A percentile compares a stretch with the other conserved stretches of the same genome.
phyloP scores from a whole-genome alignment of 2,113 vertebrate species.

The Pygoscelis adeliae region DNA sequence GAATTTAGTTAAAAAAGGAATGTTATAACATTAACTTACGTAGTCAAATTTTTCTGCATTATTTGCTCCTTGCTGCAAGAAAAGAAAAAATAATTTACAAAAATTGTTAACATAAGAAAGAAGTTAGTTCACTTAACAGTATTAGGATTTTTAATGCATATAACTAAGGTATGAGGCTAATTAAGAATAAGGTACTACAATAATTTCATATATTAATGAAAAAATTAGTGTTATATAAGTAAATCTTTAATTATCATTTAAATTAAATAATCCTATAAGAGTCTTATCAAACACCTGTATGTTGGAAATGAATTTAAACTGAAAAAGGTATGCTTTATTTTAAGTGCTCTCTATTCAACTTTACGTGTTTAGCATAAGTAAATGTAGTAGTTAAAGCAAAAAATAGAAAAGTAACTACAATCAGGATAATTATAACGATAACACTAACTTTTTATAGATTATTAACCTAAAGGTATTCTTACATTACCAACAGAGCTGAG shows the following conservation, averaged over 20 bases:
- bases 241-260: conserved; percentile 51
- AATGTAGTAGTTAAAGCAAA: background rate
- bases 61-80: conserved; percentile 92
- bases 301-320: conserved; percentile 45
- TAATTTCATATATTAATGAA: conserved; percentile 66
- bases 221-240: conserved; percentile 62
- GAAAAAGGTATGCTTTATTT: conserved; percentile 72
- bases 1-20: background rate
- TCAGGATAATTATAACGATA: background rate
- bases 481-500: conserved; percentile 51
- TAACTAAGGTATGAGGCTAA: conserved; percentile 38
- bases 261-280: conserved; percentile 23
- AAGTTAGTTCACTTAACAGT: conserved; percentile 57
- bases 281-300: conserved; percentile 40
- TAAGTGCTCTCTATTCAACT: conserved; percentile 59
- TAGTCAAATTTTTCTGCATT: conserved; percentile 99
- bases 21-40: conserved; percentile 80
- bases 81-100: conserved; percentile 76
- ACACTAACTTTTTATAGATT: background rate
- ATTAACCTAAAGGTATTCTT: background rate
- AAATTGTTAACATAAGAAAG: conserved; percentile 52
- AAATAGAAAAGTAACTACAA: background rate
- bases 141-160: conserved; percentile 46
- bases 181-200: conserved; percentile 56
- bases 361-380: background rate